phyloP scores from a whole-genome alignment of 2,888 invertebrate genomes.

The Argynnis bischoffii region DNA sequence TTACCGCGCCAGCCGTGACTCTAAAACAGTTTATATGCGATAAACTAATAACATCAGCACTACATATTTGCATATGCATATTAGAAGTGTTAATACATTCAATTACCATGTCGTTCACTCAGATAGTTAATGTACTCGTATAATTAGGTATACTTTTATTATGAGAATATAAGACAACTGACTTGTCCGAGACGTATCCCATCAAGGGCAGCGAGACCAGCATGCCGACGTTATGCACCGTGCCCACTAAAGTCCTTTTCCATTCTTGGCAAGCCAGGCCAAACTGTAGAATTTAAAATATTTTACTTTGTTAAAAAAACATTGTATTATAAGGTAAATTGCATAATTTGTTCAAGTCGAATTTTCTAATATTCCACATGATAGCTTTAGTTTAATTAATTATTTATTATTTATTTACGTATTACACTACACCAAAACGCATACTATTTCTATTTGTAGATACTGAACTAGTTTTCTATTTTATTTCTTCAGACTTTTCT shows the following conservation, averaged over 20 bases:
- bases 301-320: not conserved
- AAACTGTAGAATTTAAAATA: conserved; percentile 72
- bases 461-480: no score
- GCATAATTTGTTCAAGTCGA: not conserved
- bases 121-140: no score
- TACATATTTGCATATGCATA: conserved; percentile 13
- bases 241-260: conserved; percentile 85
- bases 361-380: no score
- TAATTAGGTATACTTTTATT: no score
- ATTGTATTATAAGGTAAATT: not conserved
- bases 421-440: no score
- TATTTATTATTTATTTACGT: no score
- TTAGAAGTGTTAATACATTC: not conserved
- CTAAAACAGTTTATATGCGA: conserved; percentile 3
- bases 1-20: conserved; percentile 20
- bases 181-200: conserved; percentile 86
- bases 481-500: no score
- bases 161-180: conserved; percentile 22
- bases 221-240: conserved; percentile 85
- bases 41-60: conserved; percentile 1
- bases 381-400: no score
- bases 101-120: not conserved
- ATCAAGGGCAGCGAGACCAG: conserved; percentile 84
- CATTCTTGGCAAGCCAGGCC: conserved; percentile 84
- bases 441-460: no score